Evolutionary conservation across 2,888 invertebrate genomes (phyloP).

Genomic region (Cylindroiulus punctatus): DNA sequence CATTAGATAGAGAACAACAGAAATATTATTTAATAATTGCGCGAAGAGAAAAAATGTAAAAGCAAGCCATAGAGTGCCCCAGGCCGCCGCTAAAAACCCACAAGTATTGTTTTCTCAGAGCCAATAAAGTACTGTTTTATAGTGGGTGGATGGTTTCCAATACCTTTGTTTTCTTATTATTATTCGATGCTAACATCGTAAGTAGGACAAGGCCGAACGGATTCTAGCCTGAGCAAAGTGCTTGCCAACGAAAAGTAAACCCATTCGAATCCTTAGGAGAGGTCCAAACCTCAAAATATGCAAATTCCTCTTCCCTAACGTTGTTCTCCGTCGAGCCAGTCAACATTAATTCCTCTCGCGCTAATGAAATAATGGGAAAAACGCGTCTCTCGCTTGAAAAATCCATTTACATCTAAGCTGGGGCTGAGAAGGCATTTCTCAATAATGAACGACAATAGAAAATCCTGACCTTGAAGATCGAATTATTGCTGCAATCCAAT

Average conservation of each 20-base stretch:
- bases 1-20: not conserved
- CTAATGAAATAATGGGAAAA: not conserved
- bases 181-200: not conserved
- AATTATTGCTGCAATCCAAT: not conserved
- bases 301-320: not conserved
- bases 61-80: not conserved
- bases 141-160: constrained; percentile 11
- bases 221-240: not conserved
- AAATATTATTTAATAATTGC: not conserved
- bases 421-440: not conserved
- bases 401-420: not conserved
- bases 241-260: not conserved
- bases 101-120: not conserved
- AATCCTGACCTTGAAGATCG: not conserved
- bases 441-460: not conserved
- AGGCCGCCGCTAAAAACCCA: not conserved
- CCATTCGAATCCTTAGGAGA: not conserved
- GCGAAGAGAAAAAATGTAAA: not conserved
- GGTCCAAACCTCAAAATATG: not conserved
- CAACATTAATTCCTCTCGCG: not conserved
- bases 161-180: constrained; percentile 9
- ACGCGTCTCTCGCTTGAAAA: not conserved
- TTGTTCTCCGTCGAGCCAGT: not conserved
- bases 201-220: not conserved
- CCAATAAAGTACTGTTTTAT: not conserved